Conservation (phyloP, 2,797 vertebrate genomes). For the Sebastes umbrosus region DNA sequence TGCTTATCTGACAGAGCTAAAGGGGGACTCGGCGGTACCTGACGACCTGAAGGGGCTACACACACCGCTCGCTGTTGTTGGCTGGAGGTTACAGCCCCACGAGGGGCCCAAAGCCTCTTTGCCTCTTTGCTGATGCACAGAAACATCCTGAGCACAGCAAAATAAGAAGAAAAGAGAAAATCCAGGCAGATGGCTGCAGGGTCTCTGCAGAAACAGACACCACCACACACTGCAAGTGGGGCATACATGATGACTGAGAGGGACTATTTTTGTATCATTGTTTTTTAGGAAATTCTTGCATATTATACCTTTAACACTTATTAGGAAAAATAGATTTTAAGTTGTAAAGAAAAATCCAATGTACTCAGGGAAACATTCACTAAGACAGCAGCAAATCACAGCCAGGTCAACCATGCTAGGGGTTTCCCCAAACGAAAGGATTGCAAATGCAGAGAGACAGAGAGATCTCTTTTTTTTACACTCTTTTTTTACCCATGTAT, state of each 20-base stretch:
- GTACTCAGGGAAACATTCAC: slow-evolving; percentile 11
- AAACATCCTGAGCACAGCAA: not conserved
- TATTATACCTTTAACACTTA: not conserved
- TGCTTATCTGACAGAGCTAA: not conserved
- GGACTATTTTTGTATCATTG: not conserved
- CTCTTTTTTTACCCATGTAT: not conserved
- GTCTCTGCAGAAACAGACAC: too few relatives aligned
- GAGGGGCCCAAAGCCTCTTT: not conserved
- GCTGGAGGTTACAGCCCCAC: too few relatives aligned
- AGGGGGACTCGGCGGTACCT: not conserved
- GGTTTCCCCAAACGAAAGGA: slow-evolving; percentile 11
- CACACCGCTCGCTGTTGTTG: too few relatives aligned
- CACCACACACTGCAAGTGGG: too few relatives aligned
- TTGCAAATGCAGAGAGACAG: not conserved
- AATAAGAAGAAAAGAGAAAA: not conserved
- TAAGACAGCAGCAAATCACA: slow-evolving; percentile 26
- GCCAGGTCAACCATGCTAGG: slow-evolving; percentile 48
- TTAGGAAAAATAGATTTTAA: slow-evolving; percentile 9
- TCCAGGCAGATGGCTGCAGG: not conserved
- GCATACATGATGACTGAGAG: too few relatives aligned
- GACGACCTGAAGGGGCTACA: not conserved
- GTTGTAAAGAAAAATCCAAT: not conserved
- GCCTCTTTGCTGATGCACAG: not conserved
- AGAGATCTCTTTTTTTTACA: not conserved
- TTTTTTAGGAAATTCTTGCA: not conserved